Evolutionary conservation across 2,113 vertebrate species (phyloP), one percentile per base, ranked within the genome.

Genomic region (Rhinolophus ferrumequinum): DNA sequence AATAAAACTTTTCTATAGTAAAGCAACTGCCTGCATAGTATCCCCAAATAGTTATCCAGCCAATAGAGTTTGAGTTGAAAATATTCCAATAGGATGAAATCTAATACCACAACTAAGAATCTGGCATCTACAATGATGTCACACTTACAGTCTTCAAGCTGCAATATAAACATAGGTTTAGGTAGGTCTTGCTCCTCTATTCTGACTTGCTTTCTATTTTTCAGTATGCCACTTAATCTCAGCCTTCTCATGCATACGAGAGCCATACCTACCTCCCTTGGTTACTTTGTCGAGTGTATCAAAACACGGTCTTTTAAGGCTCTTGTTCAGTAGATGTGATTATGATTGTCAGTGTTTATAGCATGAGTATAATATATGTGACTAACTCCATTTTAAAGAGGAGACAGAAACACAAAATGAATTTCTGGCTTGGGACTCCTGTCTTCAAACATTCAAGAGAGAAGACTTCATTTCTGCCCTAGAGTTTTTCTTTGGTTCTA

Each of bases 181-280:
- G 47, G 30, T 72, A 58, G 13, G 50, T 93, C 22, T 64, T 33
- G 73, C 14, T 50, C 16, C 14, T 81, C 38, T 90, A 0, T 69
- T 88, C 66, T 72, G 41, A 80, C 15, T 90, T 67, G n/a, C n/a
- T 92, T 69, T 86, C 89, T 79, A 54, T 56, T 79, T 87, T 81
- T 22, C 6, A 21, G 38, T 24, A 21, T 58, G 22, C 22, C 6
- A 12, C 47, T 90, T 87, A 26, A 66, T 90, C 35, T 83, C 66
- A 66, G 60, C 62, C 35, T 94, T 93, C 35, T 85, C 33, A 8
- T 52, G 15, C 35, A 0, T 60, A 1, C 33, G 35, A 88, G 22
- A 93, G 13, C 93, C 91, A 50, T 77, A 18, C 35, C 15, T 87
- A 1, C 21, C 22, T 91, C 22, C 28, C 19, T 80, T 58, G 50